These are phyloP conservation scores for Nicator chloris DNA, from an alignment of 2,113 vertebrate genomes.

Conservation along the genomic window DNA sequence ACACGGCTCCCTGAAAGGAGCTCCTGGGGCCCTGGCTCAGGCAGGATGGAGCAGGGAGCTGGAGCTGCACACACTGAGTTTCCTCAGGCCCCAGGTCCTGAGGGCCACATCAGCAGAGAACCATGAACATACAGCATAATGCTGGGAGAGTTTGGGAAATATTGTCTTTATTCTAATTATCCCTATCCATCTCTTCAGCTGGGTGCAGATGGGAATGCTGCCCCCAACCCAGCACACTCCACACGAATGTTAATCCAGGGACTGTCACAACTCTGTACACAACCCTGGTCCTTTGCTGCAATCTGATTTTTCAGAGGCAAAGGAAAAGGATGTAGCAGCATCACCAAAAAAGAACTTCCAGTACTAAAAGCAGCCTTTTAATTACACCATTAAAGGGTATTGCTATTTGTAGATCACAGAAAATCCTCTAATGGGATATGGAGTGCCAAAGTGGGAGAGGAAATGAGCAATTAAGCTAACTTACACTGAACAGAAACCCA, in stretches of 20 bases:
- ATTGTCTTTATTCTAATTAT: not conserved
- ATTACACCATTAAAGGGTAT: constrained; percentile 31
- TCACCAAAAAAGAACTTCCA: constrained; percentile 12
- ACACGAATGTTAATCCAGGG: not conserved
- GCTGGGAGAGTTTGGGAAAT: not conserved
- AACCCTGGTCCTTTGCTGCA: not conserved
- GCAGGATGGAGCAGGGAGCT: not conserved
- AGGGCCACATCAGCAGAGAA: not conserved
- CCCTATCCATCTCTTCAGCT: not conserved
- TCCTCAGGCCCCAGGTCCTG: not conserved
- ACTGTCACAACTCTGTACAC: not conserved
- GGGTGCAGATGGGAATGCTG: not conserved
- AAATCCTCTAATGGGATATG: constrained; percentile 52
- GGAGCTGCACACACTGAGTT: not conserved
- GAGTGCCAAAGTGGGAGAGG: constrained; percentile 48
- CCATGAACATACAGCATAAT: not conserved
- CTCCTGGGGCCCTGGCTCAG: not conserved
- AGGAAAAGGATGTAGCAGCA: not conserved
- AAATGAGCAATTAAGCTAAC: constrained; percentile 61
- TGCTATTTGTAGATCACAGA: constrained; percentile 53
- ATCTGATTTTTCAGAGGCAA: not conserved
- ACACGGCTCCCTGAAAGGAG: not conserved
- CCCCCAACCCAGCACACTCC: not conserved
- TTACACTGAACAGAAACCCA: constrained; percentile 54
- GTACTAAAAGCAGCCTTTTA: constrained; percentile 26